Evolutionary conservation across 2,888 invertebrate species (phyloP).

Genomic region (Lasioglossum vierecki): DNA sequence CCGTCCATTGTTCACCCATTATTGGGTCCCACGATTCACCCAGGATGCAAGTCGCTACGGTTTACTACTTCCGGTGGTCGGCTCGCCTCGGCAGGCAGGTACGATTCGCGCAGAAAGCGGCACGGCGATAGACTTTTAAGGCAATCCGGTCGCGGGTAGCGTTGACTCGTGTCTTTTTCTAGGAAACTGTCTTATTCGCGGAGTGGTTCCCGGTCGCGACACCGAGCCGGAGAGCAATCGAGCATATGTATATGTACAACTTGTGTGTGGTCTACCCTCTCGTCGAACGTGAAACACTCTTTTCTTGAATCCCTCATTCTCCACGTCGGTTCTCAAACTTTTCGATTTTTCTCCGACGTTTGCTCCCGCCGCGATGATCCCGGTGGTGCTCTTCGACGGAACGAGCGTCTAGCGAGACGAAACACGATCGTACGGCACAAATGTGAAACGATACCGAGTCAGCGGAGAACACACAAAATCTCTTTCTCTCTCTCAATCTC

Average conservation of each 20-base stretch:
- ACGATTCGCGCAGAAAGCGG: conserved; percentile 57
- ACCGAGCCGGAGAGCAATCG: conserved; percentile 47
- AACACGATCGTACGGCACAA: background rate
- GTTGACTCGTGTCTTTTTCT: conserved; percentile 51
- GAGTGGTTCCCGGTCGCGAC: conserved; percentile 46
- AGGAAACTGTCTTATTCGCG: conserved; percentile 60
- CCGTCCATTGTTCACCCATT: background rate
- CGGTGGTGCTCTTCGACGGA: background rate
- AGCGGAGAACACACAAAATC: conserved; percentile 29
- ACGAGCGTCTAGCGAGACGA: background rate
- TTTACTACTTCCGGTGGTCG: conserved; percentile 33
- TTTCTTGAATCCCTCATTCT: background rate
- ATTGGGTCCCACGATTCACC: background rate
- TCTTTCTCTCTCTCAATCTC: background rate
- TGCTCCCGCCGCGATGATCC: background rate
- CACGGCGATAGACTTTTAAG: conserved; percentile 57
- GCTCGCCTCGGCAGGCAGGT: conserved; percentile 56
- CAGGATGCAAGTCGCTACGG: background rate
- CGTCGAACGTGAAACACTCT: background rate
- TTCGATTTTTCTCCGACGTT: background rate
- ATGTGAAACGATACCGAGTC: background rate
- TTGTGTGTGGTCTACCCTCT: background rate
- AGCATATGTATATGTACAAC: conserved; percentile 41
- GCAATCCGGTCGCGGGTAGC: conserved; percentile 57
- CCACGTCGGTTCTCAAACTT: background rate